Conservation (phyloP, 2,113 vertebrate genomes). For the Cairina moschata region DNA sequence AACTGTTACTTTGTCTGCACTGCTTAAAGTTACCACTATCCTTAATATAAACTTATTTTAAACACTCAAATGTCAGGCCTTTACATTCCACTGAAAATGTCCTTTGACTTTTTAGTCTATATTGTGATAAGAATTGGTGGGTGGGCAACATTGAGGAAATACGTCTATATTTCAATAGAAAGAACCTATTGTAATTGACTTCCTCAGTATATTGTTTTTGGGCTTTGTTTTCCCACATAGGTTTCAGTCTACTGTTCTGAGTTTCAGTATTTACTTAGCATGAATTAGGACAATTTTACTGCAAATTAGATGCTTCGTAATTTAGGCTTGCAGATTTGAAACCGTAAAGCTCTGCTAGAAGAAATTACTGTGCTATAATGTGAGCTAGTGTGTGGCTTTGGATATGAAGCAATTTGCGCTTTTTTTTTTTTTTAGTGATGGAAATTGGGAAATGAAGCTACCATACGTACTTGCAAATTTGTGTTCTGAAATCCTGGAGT, state of each 20-base stretch:
- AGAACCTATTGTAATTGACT: not conserved
- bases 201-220: not conserved
- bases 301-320: not conserved
- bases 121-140: not conserved
- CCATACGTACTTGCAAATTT: accelerated
- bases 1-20: not conserved
- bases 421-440: not conserved
- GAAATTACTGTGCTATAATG: accelerated
- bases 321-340: not conserved
- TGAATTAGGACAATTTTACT: not conserved
- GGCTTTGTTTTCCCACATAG: not conserved
- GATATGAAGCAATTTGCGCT: accelerated
- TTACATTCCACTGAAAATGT: not conserved
- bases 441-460: not conserved
- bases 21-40: not conserved
- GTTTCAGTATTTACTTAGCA: not conserved
- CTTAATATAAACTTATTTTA: too few relatives aligned
- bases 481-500: not conserved
- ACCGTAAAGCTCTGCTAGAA: accelerated
- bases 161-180: not conserved
- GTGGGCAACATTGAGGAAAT: not conserved
- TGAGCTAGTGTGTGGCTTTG: accelerated
- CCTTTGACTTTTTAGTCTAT: not conserved
- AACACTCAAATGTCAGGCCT: not conserved
- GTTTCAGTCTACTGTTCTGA: not conserved